Evolutionary conservation across 2,888 invertebrate species (phyloP), one percentile per base, ranked within the genome.

Genomic region (Parelbella ahira): DNA sequence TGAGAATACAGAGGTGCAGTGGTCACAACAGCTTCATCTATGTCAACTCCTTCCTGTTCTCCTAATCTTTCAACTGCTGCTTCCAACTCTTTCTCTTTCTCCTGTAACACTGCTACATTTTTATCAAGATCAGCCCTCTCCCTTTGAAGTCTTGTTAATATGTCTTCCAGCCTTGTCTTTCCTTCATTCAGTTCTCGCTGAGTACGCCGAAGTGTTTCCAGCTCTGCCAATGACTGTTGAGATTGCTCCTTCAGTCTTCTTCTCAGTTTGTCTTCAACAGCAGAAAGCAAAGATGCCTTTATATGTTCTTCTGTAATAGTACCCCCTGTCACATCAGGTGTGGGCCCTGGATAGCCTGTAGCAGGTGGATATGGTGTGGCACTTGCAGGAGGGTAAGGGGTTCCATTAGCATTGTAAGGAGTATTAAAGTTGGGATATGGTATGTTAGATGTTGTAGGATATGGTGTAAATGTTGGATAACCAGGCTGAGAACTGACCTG

Each of bases 231-330:
- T 48, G 94, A 92, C 69, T 97, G 97, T 58, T 94, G 94, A 48
- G 95, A 94, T 61, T 95, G 94, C 64, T 99, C 98, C 58, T 93
- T 93, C 55, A 99, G 90, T 50, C 95, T 91, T 48, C 97, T 74
- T 57, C 94, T 90, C 52, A 99, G 78, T 79, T 97, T 98, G 70
- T 99, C 98, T 76, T 98, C 97, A 0, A 99, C 95, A 11, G 98
- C 99, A 42, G 97, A 97, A 8, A 98, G 81, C 10, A 99, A 86
- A 0, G 98, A 99, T 12, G 95, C 96, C 66, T 95, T 92, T 49
- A 99, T 96, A 69, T 98, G 97, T 68, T 98, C 97, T 60, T 98
- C 97, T 30, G 97, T 94, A 44, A 97, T 97, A n/a, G 96, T 96
- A 9, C 95, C 94, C 43, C 90, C 88, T 37, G 89, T 88, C 8